Evolutionary conservation across 2,797 vertebrate species (phyloP), one percentile per base, ranked within the genome.

Genomic region (Mus caroli): DNA sequence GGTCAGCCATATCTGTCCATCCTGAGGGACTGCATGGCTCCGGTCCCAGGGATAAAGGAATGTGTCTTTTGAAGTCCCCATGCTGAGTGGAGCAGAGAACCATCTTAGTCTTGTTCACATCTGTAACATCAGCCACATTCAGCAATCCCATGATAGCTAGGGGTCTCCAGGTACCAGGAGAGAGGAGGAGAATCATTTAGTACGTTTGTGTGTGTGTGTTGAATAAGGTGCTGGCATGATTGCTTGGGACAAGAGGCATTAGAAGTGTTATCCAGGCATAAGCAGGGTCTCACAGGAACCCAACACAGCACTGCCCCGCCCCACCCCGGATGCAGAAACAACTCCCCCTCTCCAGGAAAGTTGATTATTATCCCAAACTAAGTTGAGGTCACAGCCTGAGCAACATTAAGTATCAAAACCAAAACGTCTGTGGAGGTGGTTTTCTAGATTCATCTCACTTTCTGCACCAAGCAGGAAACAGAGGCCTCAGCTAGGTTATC

Each of bases 1-100:
- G 90, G 95, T 54, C 91, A 62, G 94, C 43, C 90, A 31, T 56
- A 94, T 76, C 91, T 82, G 76, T 76, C 93, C 26, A 97, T 97
- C 96, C 97, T 43, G 96, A 96, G 85, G 60, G 86, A 56, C 83
- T 28, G 8, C 40, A 4, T 34, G 26, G 76, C 15, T 88, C 26
- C 20, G 34, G 89, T 28, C 76, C 91, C 90, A 34, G 43, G 92
- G 86, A 40, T n/a, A 28, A 60, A 43, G 77, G 64, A 37, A 12
- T 3, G 17, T 9, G 79, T 80, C 89, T 96, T 64, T 64, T 26
- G 34, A 64, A 75, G 40, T 71, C 40, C n/a, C 46, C 6, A 3
- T 0, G 0, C 13, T 3, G 11, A 56, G n/a, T 7, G 24, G 19
- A 13, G 91, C 15, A 15, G 54, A 26, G 84, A 26, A 54, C 54